Evolutionary conservation across 2,113 vertebrate genomes (phyloP).

Genomic region (Oncorhynchus keta): DNA sequence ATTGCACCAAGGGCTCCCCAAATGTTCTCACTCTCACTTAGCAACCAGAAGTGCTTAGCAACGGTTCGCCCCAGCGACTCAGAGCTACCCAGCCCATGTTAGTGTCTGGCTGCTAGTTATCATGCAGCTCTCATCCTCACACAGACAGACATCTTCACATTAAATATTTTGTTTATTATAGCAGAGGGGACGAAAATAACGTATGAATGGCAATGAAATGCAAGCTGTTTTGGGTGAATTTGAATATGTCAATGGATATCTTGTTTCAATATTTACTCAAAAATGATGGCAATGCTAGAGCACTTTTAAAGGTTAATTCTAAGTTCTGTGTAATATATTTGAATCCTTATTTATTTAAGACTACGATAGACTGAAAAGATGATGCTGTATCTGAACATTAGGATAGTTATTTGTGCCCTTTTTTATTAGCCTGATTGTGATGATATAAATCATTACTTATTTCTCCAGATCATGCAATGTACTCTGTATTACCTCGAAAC

Average conservation of each 20-base stretch:
- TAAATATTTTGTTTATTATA: neutral
- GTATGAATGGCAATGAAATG: neutral
- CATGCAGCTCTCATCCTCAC: constrained; percentile 65
- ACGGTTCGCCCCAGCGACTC: constrained; percentile 64
- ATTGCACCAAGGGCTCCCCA: constrained; percentile 42
- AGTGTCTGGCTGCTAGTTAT: constrained; percentile 58
- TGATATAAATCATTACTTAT: neutral
- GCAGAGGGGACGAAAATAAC: neutral
- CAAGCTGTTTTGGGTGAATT: neutral
- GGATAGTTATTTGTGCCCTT: neutral
- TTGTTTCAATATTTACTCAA: too few species aligned
- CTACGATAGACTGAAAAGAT: too few species aligned
- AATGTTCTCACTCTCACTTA: constrained; percentile 46
- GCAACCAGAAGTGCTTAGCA: constrained; percentile 69
- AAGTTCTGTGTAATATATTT: neutral
- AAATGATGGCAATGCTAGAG: too few species aligned
- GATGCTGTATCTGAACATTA: neutral
- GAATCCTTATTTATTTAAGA: neutral
- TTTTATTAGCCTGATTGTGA: neutral
- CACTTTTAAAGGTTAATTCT: neutral
- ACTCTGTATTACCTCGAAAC: neutral
- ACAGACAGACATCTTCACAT: constrained; percentile 37
- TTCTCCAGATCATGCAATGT: neutral
- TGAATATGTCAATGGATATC: neutral
- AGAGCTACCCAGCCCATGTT: neutral